Evolutionary conservation across 2,113 vertebrate genomes (phyloP).

Genomic region (Xiphophorus maculatus): DNA sequence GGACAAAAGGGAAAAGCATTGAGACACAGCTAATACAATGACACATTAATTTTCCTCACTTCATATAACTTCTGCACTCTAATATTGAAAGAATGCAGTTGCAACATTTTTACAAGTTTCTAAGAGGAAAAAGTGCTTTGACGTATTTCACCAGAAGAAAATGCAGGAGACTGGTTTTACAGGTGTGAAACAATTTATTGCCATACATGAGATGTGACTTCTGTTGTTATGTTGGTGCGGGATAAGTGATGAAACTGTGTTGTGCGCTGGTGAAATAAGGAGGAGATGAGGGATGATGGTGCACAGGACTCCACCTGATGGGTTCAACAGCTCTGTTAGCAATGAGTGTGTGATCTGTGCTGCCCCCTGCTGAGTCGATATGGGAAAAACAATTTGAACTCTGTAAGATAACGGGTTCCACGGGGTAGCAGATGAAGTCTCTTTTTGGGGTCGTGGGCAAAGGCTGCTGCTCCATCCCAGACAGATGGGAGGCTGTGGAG

Average conservation of each 20-base stretch:
- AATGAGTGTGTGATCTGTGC: slow-evolving; percentile 9
- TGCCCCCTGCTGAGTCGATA: slow-evolving; percentile 43
- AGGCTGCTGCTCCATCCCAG: slow-evolving; percentile 26
- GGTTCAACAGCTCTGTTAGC: background rate
- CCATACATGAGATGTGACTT: background rate
- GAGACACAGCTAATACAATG: no score
- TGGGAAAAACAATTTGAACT: slow-evolving; percentile 11
- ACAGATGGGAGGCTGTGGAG: slow-evolving; percentile 33
- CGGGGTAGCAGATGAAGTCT: slow-evolving; percentile 30
- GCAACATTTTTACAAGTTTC: no score
- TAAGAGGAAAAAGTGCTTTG: no score
- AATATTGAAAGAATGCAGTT: no score
- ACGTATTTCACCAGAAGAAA: no score
- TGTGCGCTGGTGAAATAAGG: background rate
- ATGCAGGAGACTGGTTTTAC: no score
- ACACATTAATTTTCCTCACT: no score
- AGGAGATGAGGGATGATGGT: background rate
- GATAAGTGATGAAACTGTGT: background rate
- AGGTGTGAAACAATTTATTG: background rate
- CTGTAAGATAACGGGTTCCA: slow-evolving; percentile 14
- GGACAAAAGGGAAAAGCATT: no score
- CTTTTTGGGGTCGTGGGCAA: slow-evolving; percentile 6
- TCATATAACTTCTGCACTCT: no score
- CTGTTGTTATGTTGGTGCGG: background rate
- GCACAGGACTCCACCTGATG: background rate